Evolutionary conservation across 2,797 vertebrate species (phyloP), one percentile per base, ranked within the genome.

Genomic region (Ataeniobius toweri): DNA sequence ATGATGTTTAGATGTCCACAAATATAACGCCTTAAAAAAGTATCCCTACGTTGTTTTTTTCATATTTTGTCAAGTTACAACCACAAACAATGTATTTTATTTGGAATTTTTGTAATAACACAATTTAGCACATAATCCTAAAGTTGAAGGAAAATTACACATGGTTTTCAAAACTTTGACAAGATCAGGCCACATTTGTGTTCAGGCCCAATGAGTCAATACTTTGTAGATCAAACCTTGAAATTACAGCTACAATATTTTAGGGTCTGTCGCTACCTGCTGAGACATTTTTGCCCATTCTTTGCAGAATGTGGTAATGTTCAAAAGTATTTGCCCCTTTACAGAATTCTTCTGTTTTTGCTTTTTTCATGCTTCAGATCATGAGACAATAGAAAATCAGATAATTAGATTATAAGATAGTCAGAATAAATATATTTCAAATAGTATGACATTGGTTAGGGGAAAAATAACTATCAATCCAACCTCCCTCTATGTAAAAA

Each of bases 1-100:
- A 79, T 53, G 41, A 63, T 5, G 71, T 59, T 73, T 41, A 69
- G 77, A 77, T 44, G 58, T 70, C 53, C 26, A 39, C 70, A 59
- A 69, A 75, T 41, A 55, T 39, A 55, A 10, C 3, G 13, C 10
- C 1, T 13, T 59, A 26, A 59, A 26, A 22, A 55, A 24, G 3
- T 55, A 55, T 22, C 0, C 53, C 0, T 51, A 51, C 1, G 48
- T 48, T 48, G 2, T 48, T 48, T 51, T 55, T 55, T 68, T 68
- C 12, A 68, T 1, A 24, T 46, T 44, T 69, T 14, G 24, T 46
- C 4, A 14, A 16, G 67, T 16, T 18, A 48, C 41, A 26, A 26
- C 44, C 13, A 48, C 44, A 48, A 69, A 69, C 41, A 41, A 22
- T 12, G 22, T 41, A 67, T 24, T 67, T 67, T 20, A 22, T 65